Evolutionary conservation across 1,140 invertebrate species (phyloP), one percentile per base, ranked within the genome.

Genomic region (Thalassaphorura encarpata): DNA sequence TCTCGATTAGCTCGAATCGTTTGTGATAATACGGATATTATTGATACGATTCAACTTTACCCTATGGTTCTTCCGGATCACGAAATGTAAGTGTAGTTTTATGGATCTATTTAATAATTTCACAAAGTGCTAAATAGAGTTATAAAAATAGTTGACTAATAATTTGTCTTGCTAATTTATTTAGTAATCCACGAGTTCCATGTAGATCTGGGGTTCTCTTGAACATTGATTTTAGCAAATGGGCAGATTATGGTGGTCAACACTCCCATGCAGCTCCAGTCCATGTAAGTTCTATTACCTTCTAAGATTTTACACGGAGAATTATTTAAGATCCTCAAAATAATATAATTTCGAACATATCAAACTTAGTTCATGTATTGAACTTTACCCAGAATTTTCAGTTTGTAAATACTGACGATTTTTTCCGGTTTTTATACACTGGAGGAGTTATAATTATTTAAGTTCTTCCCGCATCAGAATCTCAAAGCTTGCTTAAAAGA

Each of bases 11-110:
- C 92, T 0, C 78, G 89, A 56, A 73, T 98, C 33, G 86, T 98
- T 51, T 99, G 95, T 71, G 90, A 97, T 69, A 98, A 97, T 68
- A 91, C 87, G 1, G 91, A 96, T 70, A 77, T 90, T 29, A 85
- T 95, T 46, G 85, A 89, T 64, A 89, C 87, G 0, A 84, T 97
- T 56, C 95, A 97, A 72, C 78, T 90, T 18, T 91, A 94, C 71
- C 90, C 93, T 0, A 92, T 96, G 83, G 82, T 92, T 0, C 72
- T 92, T 59, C 86, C 89, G 0, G 89, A 92, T 75, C 86, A 89
- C 69, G 86, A 89, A 80, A 80, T 91, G 87, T 91, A 77, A 83
- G 82, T 79, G 39, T 40, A n/a, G n/a, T n/a, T n/a, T n/a, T n/a
- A n/a, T n/a, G n/a, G n/a, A n/a, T n/a, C n/a, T n/a, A n/a, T n/a